Base-by-base conservation (phyloP, 2,888 invertebrate species). In the Acrocyrtus sp. region DNA sequence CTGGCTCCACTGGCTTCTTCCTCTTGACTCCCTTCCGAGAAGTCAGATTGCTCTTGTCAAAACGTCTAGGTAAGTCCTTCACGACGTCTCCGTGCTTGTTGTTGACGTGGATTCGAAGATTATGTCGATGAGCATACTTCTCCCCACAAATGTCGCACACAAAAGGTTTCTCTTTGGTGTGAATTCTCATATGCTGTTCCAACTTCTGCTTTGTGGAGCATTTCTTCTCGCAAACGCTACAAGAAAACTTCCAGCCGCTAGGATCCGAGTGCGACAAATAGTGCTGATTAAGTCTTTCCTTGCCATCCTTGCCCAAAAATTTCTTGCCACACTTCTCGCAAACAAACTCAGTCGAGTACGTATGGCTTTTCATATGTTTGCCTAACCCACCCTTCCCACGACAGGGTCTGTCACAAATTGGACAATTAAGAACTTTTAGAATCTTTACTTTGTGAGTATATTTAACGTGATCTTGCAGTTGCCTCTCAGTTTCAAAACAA, bases 101-200 rank as follows among this genome's bases (percentile, higher is more conserved):
- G 4, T 51, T 50, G 12, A 62, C 27, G n/a, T 62, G 62, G 43
- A 41, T 51, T 12, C 62, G 22, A 41, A 51, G 19, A 51, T 62
- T 62, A 17, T 62, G 62, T 17, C 51, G 47, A 34, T 34, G 62
- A 6, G 62, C 62, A 26, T 62, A 62, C n/a, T 41, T 26, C 26
- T 17, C 51, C 17, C 62, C 62, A 22, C 62, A 62, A 24, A 62
- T 17, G 5, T 62, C 24, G 26, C 62, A 62, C 1, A 41, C 24
- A 22, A 62, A 62, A 1, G 62, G 43, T 15, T 62, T 62, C 17
- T 34, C 62, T 24, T 41, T 51, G 1, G 62, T 41, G 15, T 62
- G 62, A 1, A 51, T 62, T n/a, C 39, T 22, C 19, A 41, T 22
- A 22, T 62, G 62, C 10, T 50, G 21, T 8, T 22, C 39, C 17